Conservation (phyloP, 2,888 invertebrate genomes). For the Tribolium freemani region DNA sequence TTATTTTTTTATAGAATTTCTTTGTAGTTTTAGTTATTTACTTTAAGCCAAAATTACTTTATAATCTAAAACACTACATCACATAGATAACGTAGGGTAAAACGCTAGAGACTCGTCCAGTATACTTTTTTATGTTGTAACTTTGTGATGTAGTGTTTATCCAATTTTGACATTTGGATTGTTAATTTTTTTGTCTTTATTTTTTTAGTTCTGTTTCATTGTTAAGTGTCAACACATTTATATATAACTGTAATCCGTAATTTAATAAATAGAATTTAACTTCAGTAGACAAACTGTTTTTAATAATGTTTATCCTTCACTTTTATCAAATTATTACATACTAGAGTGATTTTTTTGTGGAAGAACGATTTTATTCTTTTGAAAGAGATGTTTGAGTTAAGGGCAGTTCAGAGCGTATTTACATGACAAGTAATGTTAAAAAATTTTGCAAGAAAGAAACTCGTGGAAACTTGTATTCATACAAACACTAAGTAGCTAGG, state of each 20-base stretch:
- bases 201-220: background rate
- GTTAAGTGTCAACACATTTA: conserved; percentile 23
- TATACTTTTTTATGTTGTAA: conserved; percentile 17
- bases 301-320: background rate
- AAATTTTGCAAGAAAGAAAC: too few relatives aligned
- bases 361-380: too few relatives aligned
- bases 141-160: conserved; percentile 19
- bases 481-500: too few relatives aligned
- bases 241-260: conserved; percentile 18
- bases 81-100: background rate
- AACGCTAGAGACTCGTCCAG: conserved; percentile 10
- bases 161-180: conserved; percentile 19
- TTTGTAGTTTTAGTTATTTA: background rate
- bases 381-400: too few relatives aligned
- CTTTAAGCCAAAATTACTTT: background rate
- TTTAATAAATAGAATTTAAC: conserved; percentile 18
- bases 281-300: background rate
- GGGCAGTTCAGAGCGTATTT: too few relatives aligned
- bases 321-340: too few relatives aligned
- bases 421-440: too few relatives aligned
- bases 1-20: conserved; percentile 6
- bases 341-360: too few relatives aligned
- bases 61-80: conserved; percentile 8
- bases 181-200: background rate
- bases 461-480: too few relatives aligned